Evolutionary conservation across 2,113 vertebrate species (phyloP).

Genomic region (Aix galericulata): DNA sequence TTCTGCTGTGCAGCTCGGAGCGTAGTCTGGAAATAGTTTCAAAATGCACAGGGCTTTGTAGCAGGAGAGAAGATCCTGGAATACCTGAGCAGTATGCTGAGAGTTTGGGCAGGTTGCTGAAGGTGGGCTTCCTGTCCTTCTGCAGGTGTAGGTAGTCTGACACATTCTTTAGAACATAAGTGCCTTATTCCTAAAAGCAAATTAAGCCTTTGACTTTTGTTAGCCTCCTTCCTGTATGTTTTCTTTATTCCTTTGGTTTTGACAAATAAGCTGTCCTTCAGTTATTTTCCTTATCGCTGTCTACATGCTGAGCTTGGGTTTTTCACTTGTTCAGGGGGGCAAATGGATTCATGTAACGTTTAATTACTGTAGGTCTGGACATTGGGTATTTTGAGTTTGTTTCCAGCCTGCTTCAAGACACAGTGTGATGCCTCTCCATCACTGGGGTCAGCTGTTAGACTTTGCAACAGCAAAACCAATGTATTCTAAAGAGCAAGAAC

Average conservation of each 20-base stretch:
- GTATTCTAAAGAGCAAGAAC: background rate
- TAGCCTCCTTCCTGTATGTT: background rate
- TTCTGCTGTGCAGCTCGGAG: background rate
- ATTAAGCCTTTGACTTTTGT: background rate
- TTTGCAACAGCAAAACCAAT: background rate
- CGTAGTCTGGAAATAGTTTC: background rate
- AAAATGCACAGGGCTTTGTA: background rate
- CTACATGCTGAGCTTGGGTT: conserved; percentile 30
- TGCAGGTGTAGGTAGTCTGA: background rate
- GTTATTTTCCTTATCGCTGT: background rate
- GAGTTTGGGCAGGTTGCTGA: background rate
- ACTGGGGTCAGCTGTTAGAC: background rate
- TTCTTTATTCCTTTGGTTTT: background rate
- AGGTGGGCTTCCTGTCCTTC: background rate
- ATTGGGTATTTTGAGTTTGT: conserved; percentile 1
- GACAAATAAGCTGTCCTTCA: background rate
- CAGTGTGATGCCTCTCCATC: background rate
- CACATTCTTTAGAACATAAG: background rate
- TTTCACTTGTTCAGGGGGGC: conserved; percentile 3
- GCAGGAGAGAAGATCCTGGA: background rate
- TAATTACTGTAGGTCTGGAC: conserved; percentile 42
- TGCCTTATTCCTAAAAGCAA: background rate
- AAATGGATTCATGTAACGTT: background rate
- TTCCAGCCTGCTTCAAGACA: background rate
- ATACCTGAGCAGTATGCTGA: background rate